phyloP scores from a whole-genome alignment of 2,888 invertebrate genomes.

The Meghimatium bilineatum region DNA sequence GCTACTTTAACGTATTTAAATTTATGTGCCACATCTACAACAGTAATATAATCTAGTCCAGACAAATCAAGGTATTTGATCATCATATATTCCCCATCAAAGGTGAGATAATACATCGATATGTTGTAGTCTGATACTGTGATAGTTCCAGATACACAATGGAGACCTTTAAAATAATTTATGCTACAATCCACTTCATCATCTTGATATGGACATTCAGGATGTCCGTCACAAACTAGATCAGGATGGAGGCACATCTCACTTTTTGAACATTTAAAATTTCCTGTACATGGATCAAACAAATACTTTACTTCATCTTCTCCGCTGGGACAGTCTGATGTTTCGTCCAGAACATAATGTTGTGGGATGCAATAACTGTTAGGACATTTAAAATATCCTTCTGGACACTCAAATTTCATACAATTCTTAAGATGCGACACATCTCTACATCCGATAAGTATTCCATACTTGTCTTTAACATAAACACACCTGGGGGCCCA shows the following conservation, averaged over 20 bases:
- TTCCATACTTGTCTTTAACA: not conserved
- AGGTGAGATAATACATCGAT: too few relatives aligned
- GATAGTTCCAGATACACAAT: not conserved
- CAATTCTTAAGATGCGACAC: not conserved
- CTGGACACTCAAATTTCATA: not conserved
- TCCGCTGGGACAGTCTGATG: not conserved
- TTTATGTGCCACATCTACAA: not conserved
- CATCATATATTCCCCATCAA: not conserved
- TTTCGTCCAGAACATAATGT: not conserved
- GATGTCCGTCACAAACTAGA: not conserved
- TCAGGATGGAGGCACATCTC: not conserved
- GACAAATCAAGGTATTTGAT: not conserved
- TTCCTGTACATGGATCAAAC: not conserved
- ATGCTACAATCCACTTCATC: not conserved
- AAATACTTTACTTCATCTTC: not conserved
- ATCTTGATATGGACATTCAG: not conserved
- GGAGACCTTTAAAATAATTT: not conserved
- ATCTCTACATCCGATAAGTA: not conserved
- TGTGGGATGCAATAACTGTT: not conserved
- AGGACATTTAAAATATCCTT: not conserved
- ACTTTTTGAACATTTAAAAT: not conserved
- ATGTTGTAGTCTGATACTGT: not conserved
- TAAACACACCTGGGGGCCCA: slow-evolving; percentile 6
- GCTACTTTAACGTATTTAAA: not conserved
- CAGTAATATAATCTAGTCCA: not conserved